Evolutionary conservation across 2,113 vertebrate genomes (phyloP), one percentile per base, ranked within the genome.

Genomic region (Cyphomyrus discorhynchus): DNA sequence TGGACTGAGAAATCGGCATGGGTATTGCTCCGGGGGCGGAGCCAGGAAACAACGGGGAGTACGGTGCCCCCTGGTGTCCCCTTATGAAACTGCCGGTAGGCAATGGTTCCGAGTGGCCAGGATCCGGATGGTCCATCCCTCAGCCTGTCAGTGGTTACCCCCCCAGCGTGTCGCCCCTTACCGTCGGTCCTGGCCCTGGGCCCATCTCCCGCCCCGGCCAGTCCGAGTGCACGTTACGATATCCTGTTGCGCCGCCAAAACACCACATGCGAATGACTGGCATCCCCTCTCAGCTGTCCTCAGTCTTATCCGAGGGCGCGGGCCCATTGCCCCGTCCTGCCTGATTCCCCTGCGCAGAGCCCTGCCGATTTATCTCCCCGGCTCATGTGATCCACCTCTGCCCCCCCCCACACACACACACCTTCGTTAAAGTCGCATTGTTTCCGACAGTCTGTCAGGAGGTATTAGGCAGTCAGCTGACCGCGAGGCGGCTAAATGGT

Each of bases 391-490:
- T 93, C 90, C 87, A 62, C 91, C 83, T 85, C 90, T 45, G 89
- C 88, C 0, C 62, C 62, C 7, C 58, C 24, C 24, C 53, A 49
- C 49, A 3, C 8, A 42, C 39, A 42, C 15, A 1, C 19, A 50
- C 89, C 88, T 80, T 50, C 87, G 89, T 89, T 90, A 90, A 53
- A 87, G 83, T 83, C 47, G 86, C 90, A 92, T 92, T 92, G 91
- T 93, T 90, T 90, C 89, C 90, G 90, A 92, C 90, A 91, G 90
- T 27, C 24, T 91, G 92, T 93, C 92, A 90, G 85, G 89, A 92
- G 89, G 82, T 88, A 92, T 93, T 92, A 93, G 91, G 86, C 47
- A 86, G 89, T 92, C 92, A 92, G 90, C 89, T 92, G 90, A 93
- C 91, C 88, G 91, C 21, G 85, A 91, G 89, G 82, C 77, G 66